Evolutionary conservation across 2,888 invertebrate species (phyloP), one percentile per base, ranked within the genome.

Genomic region (Sphaerophoria taeniata): DNA sequence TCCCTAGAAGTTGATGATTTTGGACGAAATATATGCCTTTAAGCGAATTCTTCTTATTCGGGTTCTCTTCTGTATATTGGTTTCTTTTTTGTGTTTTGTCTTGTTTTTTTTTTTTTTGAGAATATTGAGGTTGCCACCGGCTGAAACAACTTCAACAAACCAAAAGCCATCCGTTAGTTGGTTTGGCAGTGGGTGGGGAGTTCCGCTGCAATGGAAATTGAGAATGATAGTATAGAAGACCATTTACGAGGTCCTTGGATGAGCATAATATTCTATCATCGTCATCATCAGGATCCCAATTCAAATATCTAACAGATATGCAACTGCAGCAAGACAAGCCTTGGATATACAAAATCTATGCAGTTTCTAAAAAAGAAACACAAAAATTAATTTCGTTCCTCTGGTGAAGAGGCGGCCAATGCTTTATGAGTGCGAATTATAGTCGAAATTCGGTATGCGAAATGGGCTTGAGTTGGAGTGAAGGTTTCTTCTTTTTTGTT

Each of bases 211-310:
- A 51, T 55, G 49, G n/a, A 24, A 49, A 43, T 55, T 43, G 43
- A 43, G 3, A 31, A 31, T 53, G 43, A 43, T 49, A 49, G 24
- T 24, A 70, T 74, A 74, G 79, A 58, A 65, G 80, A 75, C 80
- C 76, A 73, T 80, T 80, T 77, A 76, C 80, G 85, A 85, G 76
- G 85, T 85, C 85, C 85, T 85, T 85, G 81, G 24, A 24, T 85
- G 85, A 85, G 85, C 76, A 85, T 85, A 81, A 85, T 85, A 85
- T 81, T 81, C 85, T 73, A 80, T 84, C 84, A 85, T 76, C 76
- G 72, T 84, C 75, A 49, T 69, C 71, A 72, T 60, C 70, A 56
- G 47, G 36, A 34, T 56, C 58, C 31, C 31, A 61, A 45, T 49
- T 47, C 33, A 36, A 49, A 49, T 65, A 65, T 65, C 61, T 45